Percentiles rank a stretch among this genome's conserved stretches.
phyloP scores from a whole-genome alignment of 2,797 vertebrate genomes.

The Lerista edwardsae region DNA sequence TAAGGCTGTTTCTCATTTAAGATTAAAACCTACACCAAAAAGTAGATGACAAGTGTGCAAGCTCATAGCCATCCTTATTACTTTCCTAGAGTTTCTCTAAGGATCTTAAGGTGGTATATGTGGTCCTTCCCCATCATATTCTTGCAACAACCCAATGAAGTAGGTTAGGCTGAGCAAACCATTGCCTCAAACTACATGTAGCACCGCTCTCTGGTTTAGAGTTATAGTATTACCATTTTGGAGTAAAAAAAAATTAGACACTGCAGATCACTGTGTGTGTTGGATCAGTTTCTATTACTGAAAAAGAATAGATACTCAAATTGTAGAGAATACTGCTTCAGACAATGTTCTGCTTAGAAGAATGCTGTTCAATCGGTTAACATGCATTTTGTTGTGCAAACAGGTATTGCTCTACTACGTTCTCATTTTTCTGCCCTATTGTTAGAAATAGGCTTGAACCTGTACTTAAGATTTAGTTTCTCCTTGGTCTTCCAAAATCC shows the following conservation, averaged over 20 bases:
- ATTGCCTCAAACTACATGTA: too few species aligned
- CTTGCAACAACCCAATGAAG: too few species aligned
- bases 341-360: background rate
- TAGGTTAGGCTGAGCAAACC: too few species aligned
- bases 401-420: background rate
- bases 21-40: background rate
- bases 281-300: background rate
- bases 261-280: background rate
- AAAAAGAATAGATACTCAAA: background rate
- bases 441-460: background rate
- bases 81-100: too few species aligned
- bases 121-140: too few species aligned
- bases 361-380: background rate
- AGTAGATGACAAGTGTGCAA: background rate
- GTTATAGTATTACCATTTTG: background rate
- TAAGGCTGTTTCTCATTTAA: background rate
- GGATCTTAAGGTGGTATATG: too few species aligned
- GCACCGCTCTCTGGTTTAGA: background rate
- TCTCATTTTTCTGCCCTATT: background rate
- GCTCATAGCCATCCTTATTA: background rate
- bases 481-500: background rate
- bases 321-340: background rate
- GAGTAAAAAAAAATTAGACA: background rate
- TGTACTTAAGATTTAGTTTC: background rate
- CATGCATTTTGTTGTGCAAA: background rate